Evolutionary conservation across 2,113 vertebrate species (phyloP), one percentile per base, ranked within the genome.

Genomic region (Eurypyga helias): DNA sequence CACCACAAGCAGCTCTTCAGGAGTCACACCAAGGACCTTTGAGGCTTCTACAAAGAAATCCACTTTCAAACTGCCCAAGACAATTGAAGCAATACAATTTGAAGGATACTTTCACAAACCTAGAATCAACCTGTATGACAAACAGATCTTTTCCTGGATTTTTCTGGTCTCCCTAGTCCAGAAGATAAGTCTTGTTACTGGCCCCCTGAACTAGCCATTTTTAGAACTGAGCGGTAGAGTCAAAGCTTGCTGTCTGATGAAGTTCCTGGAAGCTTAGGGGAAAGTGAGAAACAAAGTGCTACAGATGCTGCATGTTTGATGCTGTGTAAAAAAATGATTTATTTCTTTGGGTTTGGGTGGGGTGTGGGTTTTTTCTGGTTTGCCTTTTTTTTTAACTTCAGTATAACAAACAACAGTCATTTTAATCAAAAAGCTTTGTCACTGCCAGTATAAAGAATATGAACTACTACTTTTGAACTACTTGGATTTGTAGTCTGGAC

Each of bases 311-410:
- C 10, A 48, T 29, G 76, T 90, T 78, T 83, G 13, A 81, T 14
- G 34, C 20, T 9, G 24, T 0, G 0, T 18, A 11, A 77, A 28
- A 43, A 43, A 86, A 15, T 3, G 36, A 8, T 6, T 41, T 10
- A 41, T 12, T 41, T 41, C 41, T 41, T 41, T 41, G 41, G 41
- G 41, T 41, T 41, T 41, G 41, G 41, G 41, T 41, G 41, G 41
- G 41, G 41, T 41, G 41, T 41, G 41, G 41, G 62, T 28, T 34
- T 45, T 33, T n/a, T 43, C 8, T 26, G 29, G 66, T 33, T 45
- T 38, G n/a, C 13, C 36, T 55, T 52, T 38, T 13, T 46, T 26
- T 41, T 45, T 43, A 10, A 48, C 15, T 69, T 61, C 11, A 17
- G 14, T 16, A 26, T 46, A 81, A 73, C 8, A 18, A 31, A 0